These are phyloP conservation scores for Tubulanus polymorphus DNA, from an alignment of 2,888 invertebrate species.

Conservation along the genomic window DNA sequence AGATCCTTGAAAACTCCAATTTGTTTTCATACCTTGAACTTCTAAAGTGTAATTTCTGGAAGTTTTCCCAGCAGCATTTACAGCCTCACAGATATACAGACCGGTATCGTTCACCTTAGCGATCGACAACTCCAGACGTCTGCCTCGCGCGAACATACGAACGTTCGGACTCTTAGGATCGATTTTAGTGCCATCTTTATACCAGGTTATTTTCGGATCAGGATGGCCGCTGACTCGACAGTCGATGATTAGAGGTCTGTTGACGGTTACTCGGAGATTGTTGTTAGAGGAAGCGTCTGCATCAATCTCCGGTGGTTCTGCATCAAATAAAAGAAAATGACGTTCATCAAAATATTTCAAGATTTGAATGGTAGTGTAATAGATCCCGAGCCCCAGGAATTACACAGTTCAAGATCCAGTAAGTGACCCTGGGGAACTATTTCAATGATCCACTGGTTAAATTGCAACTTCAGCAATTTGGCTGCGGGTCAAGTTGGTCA, in stretches of 20 bases:
- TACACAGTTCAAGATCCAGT: too few relatives aligned
- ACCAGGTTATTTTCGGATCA: conserved; percentile 53
- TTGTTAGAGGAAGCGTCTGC: conserved; percentile 23
- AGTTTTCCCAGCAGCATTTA: conserved; percentile 47
- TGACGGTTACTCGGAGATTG: conserved; percentile 30
- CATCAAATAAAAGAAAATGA: conserved; percentile 8
- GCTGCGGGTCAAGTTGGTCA: too few relatives aligned
- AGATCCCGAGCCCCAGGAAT: too few relatives aligned
- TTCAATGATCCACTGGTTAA: too few relatives aligned
- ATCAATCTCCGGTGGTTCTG: conserved; percentile 41
- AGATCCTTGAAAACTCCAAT: too few relatives aligned
- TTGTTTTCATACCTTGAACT: conserved; percentile 38
- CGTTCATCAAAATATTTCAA: background rate
- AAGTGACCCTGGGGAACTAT: too few relatives aligned
- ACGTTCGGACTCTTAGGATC: conserved; percentile 30
- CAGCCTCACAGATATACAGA: conserved; percentile 47
- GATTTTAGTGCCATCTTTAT: conserved; percentile 46
- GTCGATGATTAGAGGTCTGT: conserved; percentile 30
- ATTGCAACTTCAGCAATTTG: too few relatives aligned
- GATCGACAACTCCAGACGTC: conserved; percentile 35
- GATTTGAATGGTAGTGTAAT: too few relatives aligned
- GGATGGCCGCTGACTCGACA: conserved; percentile 47
- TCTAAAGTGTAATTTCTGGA: conserved; percentile 33
- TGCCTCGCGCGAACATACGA: conserved; percentile 29
- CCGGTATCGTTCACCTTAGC: conserved; percentile 38